phyloP scores from a whole-genome alignment of 2,888 invertebrate species.

The Thecophora atra region DNA sequence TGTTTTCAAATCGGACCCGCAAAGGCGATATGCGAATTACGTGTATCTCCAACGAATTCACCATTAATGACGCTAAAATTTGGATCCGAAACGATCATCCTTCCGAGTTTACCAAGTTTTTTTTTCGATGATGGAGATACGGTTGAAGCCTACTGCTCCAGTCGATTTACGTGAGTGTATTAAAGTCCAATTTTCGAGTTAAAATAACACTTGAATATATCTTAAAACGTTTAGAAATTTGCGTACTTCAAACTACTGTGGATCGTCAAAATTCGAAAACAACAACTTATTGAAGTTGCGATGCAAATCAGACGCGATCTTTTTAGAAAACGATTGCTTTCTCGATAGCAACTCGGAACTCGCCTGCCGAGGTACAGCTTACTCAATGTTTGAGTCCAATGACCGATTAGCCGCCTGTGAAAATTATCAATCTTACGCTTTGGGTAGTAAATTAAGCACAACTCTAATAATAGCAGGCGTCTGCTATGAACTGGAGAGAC shows the following conservation, averaged over 20 bases:
- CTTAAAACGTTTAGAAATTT: not conserved
- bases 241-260: not conserved
- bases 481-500: conserved; percentile 18
- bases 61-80: conserved; percentile 1
- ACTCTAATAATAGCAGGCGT: conserved; percentile 24
- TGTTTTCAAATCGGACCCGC: not conserved
- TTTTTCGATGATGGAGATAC: not conserved
- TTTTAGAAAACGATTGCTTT: not conserved
- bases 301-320: not conserved
- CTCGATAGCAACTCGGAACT: not conserved
- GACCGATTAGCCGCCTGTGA: conserved; percentile 12
- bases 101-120: not conserved
- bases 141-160: conserved; percentile 5
- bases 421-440: not conserved
- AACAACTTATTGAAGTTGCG: not conserved
- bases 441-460: conserved; percentile 3
- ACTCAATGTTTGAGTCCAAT: conserved; percentile 10
- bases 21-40: not conserved
- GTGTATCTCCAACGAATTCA: not conserved
- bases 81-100: conserved; percentile 11
- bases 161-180: not conserved
- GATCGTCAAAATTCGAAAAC: not conserved
- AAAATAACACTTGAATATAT: not conserved
- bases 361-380: not conserved
- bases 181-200: not conserved